These are phyloP conservation scores for Meloidogyne exigua DNA, from an alignment of 1,140 invertebrate genomes.

Conservation along the genomic window DNA sequence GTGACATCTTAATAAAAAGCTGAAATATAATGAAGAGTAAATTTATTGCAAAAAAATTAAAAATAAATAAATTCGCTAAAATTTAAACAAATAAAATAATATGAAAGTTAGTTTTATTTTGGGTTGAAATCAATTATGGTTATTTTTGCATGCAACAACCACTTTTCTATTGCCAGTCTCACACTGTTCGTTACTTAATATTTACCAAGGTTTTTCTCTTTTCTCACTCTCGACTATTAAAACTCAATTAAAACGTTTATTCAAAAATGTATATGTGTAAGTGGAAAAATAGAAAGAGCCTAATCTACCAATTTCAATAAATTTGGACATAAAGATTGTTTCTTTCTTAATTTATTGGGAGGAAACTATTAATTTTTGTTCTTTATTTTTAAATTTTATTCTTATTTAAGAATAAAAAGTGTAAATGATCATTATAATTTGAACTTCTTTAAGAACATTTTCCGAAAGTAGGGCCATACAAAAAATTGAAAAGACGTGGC, in stretches of 20 bases:
- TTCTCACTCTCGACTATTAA: conserved; percentile 4
- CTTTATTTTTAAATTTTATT: not conserved
- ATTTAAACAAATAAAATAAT: not conserved
- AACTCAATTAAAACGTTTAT: conserved; percentile 1
- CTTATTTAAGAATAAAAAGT: too few relatives aligned
- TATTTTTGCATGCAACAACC: not conserved
- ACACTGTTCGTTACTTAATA: not conserved
- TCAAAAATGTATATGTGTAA: not conserved
- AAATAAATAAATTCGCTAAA: not conserved
- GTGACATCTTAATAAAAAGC: conserved; percentile 6
- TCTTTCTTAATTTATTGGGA: not conserved
- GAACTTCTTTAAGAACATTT: too few relatives aligned
- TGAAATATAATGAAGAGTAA: not conserved
- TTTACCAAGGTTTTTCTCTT: not conserved
- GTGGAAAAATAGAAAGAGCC: not conserved
- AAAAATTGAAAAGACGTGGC: too few relatives aligned
- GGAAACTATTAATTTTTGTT: not conserved
- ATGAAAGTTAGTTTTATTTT: not conserved
- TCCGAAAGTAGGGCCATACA: too few relatives aligned
- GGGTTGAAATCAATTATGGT: not conserved
- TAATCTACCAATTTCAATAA: not conserved
- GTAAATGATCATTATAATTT: too few relatives aligned
- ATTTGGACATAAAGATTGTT: not conserved
- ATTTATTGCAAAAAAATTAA: not conserved
- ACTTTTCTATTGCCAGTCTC: not conserved